Base-by-base conservation (phyloP, 2,113 vertebrate genomes). In the Strix aluco region DNA sequence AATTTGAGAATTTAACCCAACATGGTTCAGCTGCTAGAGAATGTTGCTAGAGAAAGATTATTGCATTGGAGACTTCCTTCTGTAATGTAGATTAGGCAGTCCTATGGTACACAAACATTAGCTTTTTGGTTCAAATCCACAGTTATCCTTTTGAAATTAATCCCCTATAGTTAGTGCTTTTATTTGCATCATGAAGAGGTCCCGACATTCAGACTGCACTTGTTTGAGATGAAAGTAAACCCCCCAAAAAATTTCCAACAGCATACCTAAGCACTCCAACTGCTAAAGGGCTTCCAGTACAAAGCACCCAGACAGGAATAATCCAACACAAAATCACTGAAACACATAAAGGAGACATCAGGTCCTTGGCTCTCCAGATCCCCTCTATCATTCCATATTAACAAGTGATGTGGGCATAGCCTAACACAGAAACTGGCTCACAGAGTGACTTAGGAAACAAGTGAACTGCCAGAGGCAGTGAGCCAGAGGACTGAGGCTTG, bases 401-500 rank as follows among this genome's bases (percentile, higher is more conserved):
- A 13, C 9, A 52, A 58, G 30, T 6, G 13, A 61, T 18, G 22
- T 12, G 6, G 26, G 17, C 5, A 42, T 21, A 85, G 7, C 12
- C 14, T 47, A 52, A 61, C 22, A 69, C 22, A 47, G 57, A 13
- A 82, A 47, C 11, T 2, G 0, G 11, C 26, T 74, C 54, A 26
- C 61, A 46, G 6, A n/a, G 10, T 8, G 10, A 54, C 13, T 62
- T 55, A 6, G 21, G 1, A 2, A 65, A 69, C 15, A 49, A 49
- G 26, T 0, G 1, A 87, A 65, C 25, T 1, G 1, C 15, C 13
- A 58, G 23, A 59, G 21, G 14, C 34, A 78, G 52, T 1, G 2
- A 66, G 34, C 5, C 51, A 40, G 38, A 72, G 17, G 49, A 58
- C 42, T 6, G 15, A 69, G 38, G 42, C 13, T 51, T 54, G 19